Conservation (phyloP, 1,140 invertebrate species). For the Philotrypesis tridentata region DNA sequence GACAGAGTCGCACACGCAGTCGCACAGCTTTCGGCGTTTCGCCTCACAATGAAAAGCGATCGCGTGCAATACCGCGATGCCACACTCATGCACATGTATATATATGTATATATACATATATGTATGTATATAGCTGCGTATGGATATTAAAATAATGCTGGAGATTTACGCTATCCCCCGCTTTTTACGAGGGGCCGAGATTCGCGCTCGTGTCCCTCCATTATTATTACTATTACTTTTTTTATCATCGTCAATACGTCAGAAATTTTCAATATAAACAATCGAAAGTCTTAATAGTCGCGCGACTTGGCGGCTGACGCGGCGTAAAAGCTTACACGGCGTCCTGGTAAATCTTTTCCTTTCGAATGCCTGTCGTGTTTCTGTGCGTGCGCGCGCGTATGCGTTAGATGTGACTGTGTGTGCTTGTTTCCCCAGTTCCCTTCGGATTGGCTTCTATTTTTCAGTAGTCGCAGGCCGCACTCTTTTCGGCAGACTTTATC, state of each 20-base stretch:
- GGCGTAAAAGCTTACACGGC: not conserved
- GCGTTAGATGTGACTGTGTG: not conserved
- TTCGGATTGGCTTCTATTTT: not conserved
- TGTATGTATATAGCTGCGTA: not conserved
- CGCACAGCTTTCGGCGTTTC: not conserved
- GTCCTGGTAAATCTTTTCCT: slow-evolving; percentile 2
- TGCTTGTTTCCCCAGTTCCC: no score
- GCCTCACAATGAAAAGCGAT: not conserved
- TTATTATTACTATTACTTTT: not conserved
- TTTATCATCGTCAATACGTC: not conserved
- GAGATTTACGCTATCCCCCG: not conserved
- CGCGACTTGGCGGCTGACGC: not conserved
- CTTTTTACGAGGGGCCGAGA: not conserved
- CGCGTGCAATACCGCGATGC: no score
- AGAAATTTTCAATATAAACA: slow-evolving; percentile 1
- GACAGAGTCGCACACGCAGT: not conserved
- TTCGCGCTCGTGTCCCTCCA: not conserved
- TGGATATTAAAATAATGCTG: not conserved
- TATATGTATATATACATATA: no score
- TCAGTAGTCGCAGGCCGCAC: not conserved
- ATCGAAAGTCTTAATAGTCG: slow-evolving; percentile 11
- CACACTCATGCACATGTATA: no score
- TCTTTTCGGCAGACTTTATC: not conserved
- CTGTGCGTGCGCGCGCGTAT: not conserved
- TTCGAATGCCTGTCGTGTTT: no score